phyloP scores from a whole-genome alignment of 2,797 vertebrate species.

The Pangasius macronema region DNA sequence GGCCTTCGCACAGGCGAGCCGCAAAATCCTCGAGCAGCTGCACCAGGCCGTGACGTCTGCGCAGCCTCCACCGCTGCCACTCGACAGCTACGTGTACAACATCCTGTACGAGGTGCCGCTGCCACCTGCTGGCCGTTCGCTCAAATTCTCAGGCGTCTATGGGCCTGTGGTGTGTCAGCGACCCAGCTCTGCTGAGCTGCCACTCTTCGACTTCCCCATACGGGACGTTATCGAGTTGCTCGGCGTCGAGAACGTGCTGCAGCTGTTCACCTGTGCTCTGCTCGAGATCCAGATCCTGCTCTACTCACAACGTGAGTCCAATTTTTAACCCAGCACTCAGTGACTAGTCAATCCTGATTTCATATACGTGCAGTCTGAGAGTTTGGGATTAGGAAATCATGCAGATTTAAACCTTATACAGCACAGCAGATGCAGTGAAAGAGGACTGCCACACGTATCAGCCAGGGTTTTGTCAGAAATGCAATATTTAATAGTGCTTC shows the following conservation, averaged over 20 bases:
- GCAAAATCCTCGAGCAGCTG: constrained; percentile 90
- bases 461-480: background rate
- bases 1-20: constrained; percentile 94
- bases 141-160: constrained; percentile 96
- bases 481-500: background rate
- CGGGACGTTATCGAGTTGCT: constrained; percentile 90
- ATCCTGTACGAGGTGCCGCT: constrained; percentile 96
- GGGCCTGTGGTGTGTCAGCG: constrained; percentile 94
- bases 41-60: constrained; percentile 91
- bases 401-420: background rate
- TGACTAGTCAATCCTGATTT: background rate
- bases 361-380: background rate
- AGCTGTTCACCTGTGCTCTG: constrained; percentile 96
- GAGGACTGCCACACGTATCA: background rate
- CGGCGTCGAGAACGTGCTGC: constrained; percentile 94
- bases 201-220: constrained; percentile 93
- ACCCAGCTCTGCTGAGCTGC: constrained; percentile 91
- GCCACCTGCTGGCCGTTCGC: constrained; percentile 90
- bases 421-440: background rate
- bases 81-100: constrained; percentile 99
- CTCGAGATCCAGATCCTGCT: constrained; percentile 98
- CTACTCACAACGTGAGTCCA: constrained; percentile 94
- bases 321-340: background rate
- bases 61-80: constrained; percentile 92
- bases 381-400: background rate